Evolutionary conservation across 92 coral and sea anemone species (phyloP).

Genomic region (Hydrozoanthus gracilis): DNA sequence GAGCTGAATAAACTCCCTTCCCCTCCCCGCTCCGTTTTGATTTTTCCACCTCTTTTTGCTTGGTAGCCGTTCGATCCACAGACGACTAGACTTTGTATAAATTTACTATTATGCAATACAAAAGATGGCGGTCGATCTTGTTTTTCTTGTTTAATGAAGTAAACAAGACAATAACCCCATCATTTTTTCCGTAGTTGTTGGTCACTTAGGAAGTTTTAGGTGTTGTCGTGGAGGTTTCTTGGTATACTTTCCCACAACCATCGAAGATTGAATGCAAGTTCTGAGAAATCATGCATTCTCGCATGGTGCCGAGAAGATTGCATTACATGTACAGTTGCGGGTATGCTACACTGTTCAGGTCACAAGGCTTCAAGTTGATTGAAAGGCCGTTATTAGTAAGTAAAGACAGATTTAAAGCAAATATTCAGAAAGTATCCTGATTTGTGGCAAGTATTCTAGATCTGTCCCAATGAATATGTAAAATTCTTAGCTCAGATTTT

Average conservation of each 20-base stretch:
- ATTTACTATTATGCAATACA: background rate
- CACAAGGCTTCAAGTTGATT: background rate
- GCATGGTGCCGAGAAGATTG: constrained; percentile 5
- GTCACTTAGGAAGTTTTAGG: background rate
- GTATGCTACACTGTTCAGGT: background rate
- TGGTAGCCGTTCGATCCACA: constrained; percentile 7
- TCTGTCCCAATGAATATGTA: background rate
- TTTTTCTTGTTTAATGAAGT: too few species aligned
- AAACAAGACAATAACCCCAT: too few species aligned
- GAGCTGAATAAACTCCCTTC: background rate
- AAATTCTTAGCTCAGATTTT: background rate
- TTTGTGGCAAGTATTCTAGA: background rate
- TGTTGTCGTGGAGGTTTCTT: background rate
- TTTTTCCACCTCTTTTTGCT: background rate
- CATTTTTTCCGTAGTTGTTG: background rate
- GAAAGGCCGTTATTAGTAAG: constrained; percentile 14
- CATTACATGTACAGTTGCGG: background rate
- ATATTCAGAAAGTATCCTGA: background rate
- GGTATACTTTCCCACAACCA: background rate
- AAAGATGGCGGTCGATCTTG: constrained; percentile 50
- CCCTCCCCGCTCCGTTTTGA: background rate
- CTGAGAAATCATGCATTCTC: background rate
- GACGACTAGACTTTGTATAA: too few species aligned
- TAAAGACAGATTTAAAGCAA: background rate
- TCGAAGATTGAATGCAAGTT: constrained; percentile 8